Evolutionary conservation across 1,140 invertebrate species (phyloP), one percentile per base, ranked within the genome.

Genomic region (Leptopilina clavipes): DNA sequence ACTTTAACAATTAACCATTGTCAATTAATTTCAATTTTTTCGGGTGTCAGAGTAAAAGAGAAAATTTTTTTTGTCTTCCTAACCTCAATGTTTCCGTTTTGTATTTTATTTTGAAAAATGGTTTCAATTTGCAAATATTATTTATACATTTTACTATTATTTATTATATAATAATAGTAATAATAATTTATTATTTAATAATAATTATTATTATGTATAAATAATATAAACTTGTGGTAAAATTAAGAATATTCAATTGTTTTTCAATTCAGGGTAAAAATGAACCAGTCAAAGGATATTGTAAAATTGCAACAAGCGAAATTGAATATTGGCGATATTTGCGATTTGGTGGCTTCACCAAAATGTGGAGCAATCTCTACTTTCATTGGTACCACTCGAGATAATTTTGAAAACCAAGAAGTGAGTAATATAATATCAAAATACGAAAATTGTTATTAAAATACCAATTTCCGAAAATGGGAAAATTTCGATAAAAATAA

Each of bases 321-420:
- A 85, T 89, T 98, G 52, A 91, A 93, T 82, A 86, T 97, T n/a
- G 92, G 93, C 40, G 89, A 92, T 56, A 93, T 97, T 59, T 92
- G 93, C 44, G 89, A 93, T 17, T 85, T 93, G 44, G 95, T 97
- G 0, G 89, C 92, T 14, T 93, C 94, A 54, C 91, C 94, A 72
- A 92, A 92, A 65, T 98, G 96, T 91, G 98, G 98, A 52, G 97
- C 97, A 8, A 92, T 96, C 22, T 97, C 96, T 3, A 87, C 96
- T 44, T 99, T 99, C 91, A 92, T 98, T 74, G 98, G 98, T 1
- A 98, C 95, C 19, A 99, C 97, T 10, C 92, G 97, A 85, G 94
- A 98, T 90, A 94, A 95, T 88, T 98, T 97, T 91, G 93, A 98
- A 77, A 94, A 93, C 19, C 96, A 96, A 92, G 93, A 93, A 89